These are phyloP conservation scores for Sarcophaga caerulescens DNA, from an alignment of 2,888 invertebrate species.

Conservation along the genomic window DNA sequence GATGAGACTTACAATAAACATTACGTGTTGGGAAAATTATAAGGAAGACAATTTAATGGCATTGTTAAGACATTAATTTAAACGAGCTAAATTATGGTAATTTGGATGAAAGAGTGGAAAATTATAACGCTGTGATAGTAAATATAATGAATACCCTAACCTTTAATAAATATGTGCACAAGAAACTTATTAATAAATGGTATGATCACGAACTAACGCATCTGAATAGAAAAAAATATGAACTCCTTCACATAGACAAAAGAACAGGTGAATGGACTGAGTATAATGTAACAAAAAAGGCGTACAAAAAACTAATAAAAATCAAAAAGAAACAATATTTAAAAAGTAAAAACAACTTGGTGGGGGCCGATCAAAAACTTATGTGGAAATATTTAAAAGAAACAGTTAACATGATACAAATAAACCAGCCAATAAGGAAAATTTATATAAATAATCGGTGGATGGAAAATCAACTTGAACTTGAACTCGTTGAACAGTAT, in stretches of 20 bases:
- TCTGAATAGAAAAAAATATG: neutral
- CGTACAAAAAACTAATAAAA: neutral
- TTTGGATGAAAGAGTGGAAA: neutral
- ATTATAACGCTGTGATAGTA: neutral
- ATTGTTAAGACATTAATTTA: neutral
- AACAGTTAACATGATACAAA: slow-evolving; percentile 1
- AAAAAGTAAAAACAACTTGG: neutral
- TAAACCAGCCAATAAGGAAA: neutral
- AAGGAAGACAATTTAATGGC: no score
- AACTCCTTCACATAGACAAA: neutral
- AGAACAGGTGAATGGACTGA: neutral
- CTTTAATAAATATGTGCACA: no score
- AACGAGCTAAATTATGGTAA: neutral
- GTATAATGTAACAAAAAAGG: neutral
- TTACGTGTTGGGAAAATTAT: no score
- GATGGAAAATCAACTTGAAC: neutral
- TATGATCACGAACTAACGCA: no score
- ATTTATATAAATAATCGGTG: slow-evolving; percentile 2
- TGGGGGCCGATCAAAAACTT: neutral
- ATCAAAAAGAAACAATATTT: neutral
- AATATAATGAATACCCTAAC: neutral
- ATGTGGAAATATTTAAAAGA: slow-evolving; percentile 11
- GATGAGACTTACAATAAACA: no score
- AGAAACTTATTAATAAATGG: neutral
- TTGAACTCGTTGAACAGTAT: neutral